Percentiles rank a stretch among this genome's conserved stretches.
Conservation (phyloP, 2,113 vertebrate genomes). For the Athene cunicularia region DNA sequence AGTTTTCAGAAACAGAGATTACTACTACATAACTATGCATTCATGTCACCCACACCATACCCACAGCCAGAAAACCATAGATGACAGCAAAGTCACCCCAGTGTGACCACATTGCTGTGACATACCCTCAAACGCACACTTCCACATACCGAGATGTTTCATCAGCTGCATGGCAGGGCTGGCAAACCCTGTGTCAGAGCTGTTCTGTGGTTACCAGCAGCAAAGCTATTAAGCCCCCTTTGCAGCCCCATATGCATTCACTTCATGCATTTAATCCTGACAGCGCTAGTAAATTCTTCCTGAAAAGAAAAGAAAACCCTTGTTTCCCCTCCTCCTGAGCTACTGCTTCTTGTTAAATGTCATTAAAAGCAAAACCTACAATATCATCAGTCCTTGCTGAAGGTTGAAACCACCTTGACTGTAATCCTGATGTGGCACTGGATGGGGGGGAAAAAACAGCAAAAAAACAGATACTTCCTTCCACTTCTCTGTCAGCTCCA, state of each 20-base stretch:
- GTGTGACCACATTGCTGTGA: not conserved
- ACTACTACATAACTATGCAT: not conserved
- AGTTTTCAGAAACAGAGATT: not conserved
- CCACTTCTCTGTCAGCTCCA: constrained; percentile 74
- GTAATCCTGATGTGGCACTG: constrained; percentile 63
- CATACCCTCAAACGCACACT: not conserved
- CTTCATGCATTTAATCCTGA: constrained; percentile 24
- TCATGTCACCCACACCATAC: not conserved
- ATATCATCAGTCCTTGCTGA: constrained; percentile 30
- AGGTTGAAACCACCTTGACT: constrained; percentile 78
- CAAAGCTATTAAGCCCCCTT: not conserved
- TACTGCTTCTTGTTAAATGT: constrained; percentile 28
- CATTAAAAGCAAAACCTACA: constrained; percentile 34
- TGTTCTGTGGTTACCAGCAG: not conserved
- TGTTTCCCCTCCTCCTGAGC: constrained; percentile 9
- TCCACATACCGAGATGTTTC: not conserved
- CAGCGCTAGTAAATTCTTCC: constrained; percentile 29
- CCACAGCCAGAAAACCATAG: not conserved
- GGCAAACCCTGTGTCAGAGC: not conserved
- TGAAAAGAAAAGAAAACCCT: constrained; percentile 25
- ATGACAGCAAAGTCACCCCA: not conserved
- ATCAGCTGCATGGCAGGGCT: not conserved
- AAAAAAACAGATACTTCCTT: constrained; percentile 34
- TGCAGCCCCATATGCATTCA: not conserved
- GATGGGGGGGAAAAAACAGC: not conserved